Evolutionary conservation across 2,888 invertebrate genomes (phyloP).

Genomic region (Spilosoma lubricipeda): DNA sequence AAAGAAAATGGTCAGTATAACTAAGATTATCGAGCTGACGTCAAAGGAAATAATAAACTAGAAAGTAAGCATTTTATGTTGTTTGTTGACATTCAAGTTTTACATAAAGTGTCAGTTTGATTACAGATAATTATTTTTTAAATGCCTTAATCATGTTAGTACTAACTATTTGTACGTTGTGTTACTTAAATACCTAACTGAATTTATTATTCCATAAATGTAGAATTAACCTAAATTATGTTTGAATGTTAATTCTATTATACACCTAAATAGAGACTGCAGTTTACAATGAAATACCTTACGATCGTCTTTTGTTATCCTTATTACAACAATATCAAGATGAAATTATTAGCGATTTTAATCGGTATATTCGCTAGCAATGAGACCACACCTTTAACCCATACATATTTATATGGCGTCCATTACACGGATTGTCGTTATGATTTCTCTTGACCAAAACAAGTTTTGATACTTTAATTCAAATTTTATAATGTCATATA

Average conservation of each 20-base stretch:
- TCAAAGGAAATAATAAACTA: neutral
- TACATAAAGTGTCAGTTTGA: neutral
- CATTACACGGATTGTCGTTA: constrained; percentile 50
- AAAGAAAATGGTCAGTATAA: neutral
- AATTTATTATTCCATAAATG: neutral
- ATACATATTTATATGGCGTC: constrained; percentile 54
- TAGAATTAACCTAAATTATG: neutral
- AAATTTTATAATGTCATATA: constrained; percentile 64
- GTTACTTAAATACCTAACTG: neutral
- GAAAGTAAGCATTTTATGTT: neutral
- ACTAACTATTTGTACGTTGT: neutral
- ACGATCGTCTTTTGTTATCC: constrained; percentile 5
- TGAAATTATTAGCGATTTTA: constrained; percentile 9
- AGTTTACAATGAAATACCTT: neutral
- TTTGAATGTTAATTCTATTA: neutral
- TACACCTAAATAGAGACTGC: neutral
- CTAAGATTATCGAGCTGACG: neutral
- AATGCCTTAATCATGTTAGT: neutral
- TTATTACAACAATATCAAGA: constrained; percentile 12
- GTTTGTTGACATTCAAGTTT: neutral
- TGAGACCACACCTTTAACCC: constrained; percentile 40
- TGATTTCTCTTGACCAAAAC: constrained; percentile 58
- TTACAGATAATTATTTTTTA: neutral
- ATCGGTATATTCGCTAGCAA: constrained; percentile 34
- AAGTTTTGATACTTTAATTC: constrained; percentile 54